Conservation (phyloP, 2,888 invertebrate genomes). For the Amiota communis region DNA sequence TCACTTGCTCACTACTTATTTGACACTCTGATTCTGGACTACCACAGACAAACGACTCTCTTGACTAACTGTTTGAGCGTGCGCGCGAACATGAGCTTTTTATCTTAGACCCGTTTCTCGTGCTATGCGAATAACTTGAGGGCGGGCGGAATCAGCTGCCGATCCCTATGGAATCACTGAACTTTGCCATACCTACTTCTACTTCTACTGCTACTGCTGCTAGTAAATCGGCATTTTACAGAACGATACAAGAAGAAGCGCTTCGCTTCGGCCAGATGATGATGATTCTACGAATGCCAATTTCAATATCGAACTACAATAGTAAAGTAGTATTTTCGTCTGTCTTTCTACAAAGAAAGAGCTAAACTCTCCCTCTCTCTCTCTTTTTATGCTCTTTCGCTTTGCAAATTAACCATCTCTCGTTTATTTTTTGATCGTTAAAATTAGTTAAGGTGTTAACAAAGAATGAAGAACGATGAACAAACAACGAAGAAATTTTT, state of each 20-base stretch:
- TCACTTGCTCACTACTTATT: neutral
- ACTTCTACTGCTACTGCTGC: no score
- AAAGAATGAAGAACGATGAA: no score
- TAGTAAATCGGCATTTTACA: no score
- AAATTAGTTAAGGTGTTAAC: no score
- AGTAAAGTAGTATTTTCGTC: no score
- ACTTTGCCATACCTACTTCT: neutral
- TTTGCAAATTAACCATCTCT: neutral
- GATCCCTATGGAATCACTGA: neutral
- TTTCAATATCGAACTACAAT: no score
- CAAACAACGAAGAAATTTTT: no score
- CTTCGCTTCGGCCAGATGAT: no score
- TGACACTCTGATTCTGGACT: constrained; percentile 37
- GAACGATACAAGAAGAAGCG: no score
- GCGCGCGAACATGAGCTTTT: constrained; percentile 67
- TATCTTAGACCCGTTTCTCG: constrained; percentile 62
- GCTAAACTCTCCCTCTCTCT: neutral
- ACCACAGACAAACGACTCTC: constrained; percentile 64
- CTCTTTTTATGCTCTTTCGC: neutral
- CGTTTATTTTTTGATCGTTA: no score
- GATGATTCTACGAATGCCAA: no score
- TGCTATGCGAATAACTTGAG: neutral
- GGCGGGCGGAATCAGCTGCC: constrained; percentile 28
- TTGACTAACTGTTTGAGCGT: constrained; percentile 66
- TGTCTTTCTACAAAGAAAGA: constrained; percentile 1